These are phyloP conservation scores for Dicerorhinus sumatrensis DNA, from an alignment of 2,113 vertebrate genomes.

Conservation along the genomic window DNA sequence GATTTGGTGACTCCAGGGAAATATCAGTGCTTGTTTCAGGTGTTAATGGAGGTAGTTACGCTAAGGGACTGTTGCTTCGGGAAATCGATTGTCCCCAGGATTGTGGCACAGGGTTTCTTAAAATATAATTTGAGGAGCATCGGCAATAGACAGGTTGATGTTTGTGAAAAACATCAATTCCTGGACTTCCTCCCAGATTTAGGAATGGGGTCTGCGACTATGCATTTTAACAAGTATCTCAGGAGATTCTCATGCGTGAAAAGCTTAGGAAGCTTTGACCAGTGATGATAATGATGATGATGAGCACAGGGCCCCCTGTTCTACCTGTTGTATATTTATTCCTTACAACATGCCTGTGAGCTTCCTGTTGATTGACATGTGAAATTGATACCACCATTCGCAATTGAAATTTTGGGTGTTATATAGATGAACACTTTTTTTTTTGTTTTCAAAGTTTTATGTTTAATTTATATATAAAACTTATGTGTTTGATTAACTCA, in stretches of 20 bases:
- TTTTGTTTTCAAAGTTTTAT: not conserved
- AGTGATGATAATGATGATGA: not conserved
- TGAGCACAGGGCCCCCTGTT: not conserved
- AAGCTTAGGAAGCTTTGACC: not conserved
- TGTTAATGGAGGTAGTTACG: not conserved
- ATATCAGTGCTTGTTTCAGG: not conserved
- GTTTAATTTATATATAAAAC: not conserved
- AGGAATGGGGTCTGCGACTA: not conserved
- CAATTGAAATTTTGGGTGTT: not conserved
- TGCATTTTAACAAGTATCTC: not conserved
- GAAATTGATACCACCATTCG: not conserved
- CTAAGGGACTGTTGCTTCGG: not conserved
- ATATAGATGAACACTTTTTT: not conserved
- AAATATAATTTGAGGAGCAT: not conserved
- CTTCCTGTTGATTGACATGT: not conserved
- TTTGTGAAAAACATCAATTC: not conserved
- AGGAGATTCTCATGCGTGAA: not conserved
- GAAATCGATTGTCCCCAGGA: not conserved
- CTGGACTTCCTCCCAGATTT: not conserved
- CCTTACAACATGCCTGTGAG: not conserved
- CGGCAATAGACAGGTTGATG: not conserved
- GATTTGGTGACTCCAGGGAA: not conserved
- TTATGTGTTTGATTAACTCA: not conserved
- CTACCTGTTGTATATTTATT: not conserved
- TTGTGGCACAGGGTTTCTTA: not conserved